Evolutionary conservation across 2,797 vertebrate species (phyloP).

Genomic region (Gephyroberyx darwinii): DNA sequence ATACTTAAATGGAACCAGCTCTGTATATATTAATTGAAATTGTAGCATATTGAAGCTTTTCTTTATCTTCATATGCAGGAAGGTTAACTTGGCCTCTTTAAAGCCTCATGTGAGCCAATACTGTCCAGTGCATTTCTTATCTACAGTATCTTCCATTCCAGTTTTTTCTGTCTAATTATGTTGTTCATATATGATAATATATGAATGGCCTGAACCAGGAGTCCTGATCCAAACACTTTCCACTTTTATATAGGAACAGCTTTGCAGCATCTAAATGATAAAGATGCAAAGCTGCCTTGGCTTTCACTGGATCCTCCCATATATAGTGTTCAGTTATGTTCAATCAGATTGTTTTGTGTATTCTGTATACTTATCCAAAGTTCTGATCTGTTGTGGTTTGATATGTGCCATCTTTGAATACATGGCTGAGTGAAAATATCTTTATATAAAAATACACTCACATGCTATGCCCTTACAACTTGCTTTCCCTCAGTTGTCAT

Average conservation of each 20-base stretch:
- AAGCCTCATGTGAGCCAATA: background rate
- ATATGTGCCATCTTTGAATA: background rate
- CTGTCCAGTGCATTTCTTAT: no score
- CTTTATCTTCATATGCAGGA: no score
- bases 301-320: background rate
- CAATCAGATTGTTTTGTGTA: constrained; percentile 1
- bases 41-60: no score
- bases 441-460: background rate
- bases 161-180: no score
- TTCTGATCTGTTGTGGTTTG: background rate
- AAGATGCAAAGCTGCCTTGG: background rate
- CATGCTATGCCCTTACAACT: background rate
- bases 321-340: background rate
- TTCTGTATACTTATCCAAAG: background rate
- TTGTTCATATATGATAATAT: constrained; percentile 24
- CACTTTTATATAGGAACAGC: constrained; percentile 9
- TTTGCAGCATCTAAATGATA: constrained; percentile 19
- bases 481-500: constrained; percentile 24
- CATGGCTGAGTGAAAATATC: background rate
- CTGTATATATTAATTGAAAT: no score
- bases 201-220: constrained; percentile 16
- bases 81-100: background rate
- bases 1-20: no score
- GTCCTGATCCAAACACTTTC: constrained; percentile 8
- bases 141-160: no score